These are phyloP conservation scores for Kobus ellipsiprymnus DNA, from an alignment of 2,113 vertebrate species.

Conservation along the genomic window DNA sequence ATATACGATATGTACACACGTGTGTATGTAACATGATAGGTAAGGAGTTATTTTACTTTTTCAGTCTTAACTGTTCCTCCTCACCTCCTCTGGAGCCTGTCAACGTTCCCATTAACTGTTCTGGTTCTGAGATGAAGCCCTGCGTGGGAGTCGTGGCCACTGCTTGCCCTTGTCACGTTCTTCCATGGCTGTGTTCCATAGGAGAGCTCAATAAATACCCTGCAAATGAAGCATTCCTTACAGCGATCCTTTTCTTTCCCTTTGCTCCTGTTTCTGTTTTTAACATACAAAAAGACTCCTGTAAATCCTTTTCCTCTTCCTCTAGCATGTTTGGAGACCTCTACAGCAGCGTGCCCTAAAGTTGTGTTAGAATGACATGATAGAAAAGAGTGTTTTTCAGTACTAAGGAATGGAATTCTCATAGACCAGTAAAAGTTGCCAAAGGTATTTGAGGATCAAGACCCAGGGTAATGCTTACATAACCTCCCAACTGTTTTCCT, in stretches of 20 bases:
- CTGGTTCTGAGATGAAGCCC: background rate
- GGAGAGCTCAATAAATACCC: background rate
- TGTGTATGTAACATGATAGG: background rate
- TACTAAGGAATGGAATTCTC: background rate
- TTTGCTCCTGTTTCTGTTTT: background rate
- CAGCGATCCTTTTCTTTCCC: background rate
- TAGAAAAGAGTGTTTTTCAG: background rate
- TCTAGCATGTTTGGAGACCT: background rate
- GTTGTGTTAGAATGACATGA: background rate
- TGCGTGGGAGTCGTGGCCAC: no score
- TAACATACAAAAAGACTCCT: background rate
- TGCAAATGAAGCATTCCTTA: background rate
- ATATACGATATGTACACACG: background rate
- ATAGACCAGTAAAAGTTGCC: background rate
- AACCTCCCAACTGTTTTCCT: slow-evolving; percentile 15
- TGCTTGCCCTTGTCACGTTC: background rate
- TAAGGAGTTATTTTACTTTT: background rate
- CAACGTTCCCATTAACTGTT: accelerated
- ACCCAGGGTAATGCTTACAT: background rate
- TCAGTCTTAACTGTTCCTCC: background rate
- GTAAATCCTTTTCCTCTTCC: background rate
- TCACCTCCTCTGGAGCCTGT: background rate
- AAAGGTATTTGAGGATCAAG: background rate
- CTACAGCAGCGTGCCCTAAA: background rate
- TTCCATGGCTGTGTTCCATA: background rate